Evolutionary conservation across 2,888 invertebrate species (phyloP).

Genomic region (Drosophila mimica): DNA sequence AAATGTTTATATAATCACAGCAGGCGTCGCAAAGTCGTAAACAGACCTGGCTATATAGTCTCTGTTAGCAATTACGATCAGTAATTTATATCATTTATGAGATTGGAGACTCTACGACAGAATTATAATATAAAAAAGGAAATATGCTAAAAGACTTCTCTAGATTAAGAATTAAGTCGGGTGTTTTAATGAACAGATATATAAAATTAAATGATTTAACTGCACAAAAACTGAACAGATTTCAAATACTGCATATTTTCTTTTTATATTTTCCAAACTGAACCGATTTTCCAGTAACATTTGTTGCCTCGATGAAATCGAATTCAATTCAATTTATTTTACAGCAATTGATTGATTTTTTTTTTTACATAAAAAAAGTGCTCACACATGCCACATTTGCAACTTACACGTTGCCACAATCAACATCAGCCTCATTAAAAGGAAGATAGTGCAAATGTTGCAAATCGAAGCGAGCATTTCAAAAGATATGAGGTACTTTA

Average conservation of each 20-base stretch:
- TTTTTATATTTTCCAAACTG: background rate
- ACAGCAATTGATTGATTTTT: background rate
- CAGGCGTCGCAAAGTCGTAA: no score
- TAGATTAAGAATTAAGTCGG: background rate
- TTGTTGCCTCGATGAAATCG: background rate
- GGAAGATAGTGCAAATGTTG: constrained; percentile 6
- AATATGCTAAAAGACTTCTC: background rate
- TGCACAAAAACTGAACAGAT: background rate
- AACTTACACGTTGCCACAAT: background rate
- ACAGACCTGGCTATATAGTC: no score
- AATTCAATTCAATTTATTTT: background rate
- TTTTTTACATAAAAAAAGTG: background rate
- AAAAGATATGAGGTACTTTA: constrained; percentile 17
- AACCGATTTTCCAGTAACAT: background rate
- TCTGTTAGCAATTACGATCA: no score
- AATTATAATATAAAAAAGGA: background rate
- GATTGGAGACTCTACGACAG: background rate
- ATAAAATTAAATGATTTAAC: background rate
- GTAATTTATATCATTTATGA: background rate
- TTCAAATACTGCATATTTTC: background rate
- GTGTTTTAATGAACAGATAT: no score
- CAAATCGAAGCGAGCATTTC: constrained; percentile 21
- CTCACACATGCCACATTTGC: background rate
- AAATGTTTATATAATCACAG: background rate
- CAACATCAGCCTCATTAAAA: constrained; percentile 1